Evolutionary conservation across 1,140 invertebrate genomes (phyloP).

Genomic region (Glossosoma conforme): DNA sequence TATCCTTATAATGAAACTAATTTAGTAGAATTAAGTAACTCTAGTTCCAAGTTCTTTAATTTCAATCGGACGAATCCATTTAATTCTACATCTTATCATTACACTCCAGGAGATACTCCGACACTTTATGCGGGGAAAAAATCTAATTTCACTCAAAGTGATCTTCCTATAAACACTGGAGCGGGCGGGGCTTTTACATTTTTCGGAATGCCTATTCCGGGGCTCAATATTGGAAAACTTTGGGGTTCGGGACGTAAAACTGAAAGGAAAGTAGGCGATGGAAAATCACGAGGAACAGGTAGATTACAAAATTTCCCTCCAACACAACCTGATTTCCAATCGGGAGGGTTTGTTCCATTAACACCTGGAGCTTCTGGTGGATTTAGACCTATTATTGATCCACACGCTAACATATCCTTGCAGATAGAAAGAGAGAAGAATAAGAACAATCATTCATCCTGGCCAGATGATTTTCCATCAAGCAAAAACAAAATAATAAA

Average conservation of each 20-base stretch:
- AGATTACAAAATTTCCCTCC: conserved; percentile 45
- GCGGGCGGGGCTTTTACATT: conserved; percentile 65
- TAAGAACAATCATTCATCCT: conserved; percentile 23
- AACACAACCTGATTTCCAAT: conserved; percentile 60
- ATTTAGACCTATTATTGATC: conserved; percentile 63
- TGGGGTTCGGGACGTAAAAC: conserved; percentile 52
- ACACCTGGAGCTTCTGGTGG: conserved; percentile 62
- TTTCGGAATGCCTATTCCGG: conserved; percentile 75
- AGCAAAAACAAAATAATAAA: conserved; percentile 8
- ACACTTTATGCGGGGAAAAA: conserved; percentile 60
- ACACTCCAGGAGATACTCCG: conserved; percentile 56
- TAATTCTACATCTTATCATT: conserved; percentile 39
- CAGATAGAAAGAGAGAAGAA: conserved; percentile 15
- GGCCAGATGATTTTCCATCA: conserved; percentile 27
- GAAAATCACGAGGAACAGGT: conserved; percentile 38
- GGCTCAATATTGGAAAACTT: conserved; percentile 62
- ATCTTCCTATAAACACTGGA: conserved; percentile 36
- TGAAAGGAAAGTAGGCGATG: conserved; percentile 42
- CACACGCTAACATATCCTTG: conserved; percentile 36
- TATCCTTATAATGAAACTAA: conserved; percentile 59
- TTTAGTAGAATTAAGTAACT: conserved; percentile 39
- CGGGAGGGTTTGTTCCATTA: conserved; percentile 68
- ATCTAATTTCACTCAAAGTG: conserved; percentile 37
- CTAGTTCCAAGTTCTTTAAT: conserved; percentile 15
- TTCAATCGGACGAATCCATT: conserved; percentile 11